These are phyloP conservation scores for Clitarchus hookeri DNA, from an alignment of 2,888 invertebrate genomes.

Conservation along the genomic window DNA sequence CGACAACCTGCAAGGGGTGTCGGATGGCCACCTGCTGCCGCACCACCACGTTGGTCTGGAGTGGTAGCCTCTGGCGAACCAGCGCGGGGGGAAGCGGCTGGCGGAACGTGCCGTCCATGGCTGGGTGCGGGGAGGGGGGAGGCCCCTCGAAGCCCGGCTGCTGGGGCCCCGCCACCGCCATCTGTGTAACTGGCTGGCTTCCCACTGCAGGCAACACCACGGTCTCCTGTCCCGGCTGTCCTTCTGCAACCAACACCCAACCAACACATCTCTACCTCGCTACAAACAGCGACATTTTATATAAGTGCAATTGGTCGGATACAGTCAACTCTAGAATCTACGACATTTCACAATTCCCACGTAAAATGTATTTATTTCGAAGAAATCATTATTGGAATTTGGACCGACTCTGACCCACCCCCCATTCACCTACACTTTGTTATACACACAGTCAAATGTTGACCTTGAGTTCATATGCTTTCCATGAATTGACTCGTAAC, in stretches of 20 bases:
- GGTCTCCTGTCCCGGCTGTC: slow-evolving; percentile 21
- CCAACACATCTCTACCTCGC: too few species aligned
- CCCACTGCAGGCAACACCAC: slow-evolving; percentile 27
- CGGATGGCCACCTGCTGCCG: slow-evolving; percentile 45
- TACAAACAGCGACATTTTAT: too few species aligned
- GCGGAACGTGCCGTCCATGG: slow-evolving; percentile 66
- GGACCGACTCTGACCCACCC: too few species aligned
- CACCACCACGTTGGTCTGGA: slow-evolving; percentile 34
- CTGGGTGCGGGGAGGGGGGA: slow-evolving; percentile 21
- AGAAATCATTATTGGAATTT: too few species aligned
- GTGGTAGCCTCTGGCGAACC: slow-evolving; percentile 53
- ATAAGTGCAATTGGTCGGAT: too few species aligned
- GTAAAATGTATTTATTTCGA: too few species aligned
- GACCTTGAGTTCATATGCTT: too few species aligned
- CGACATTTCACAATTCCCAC: too few species aligned
- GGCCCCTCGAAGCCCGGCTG: slow-evolving; percentile 5
- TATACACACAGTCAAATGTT: too few species aligned
- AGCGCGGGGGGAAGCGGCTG: slow-evolving; percentile 69
- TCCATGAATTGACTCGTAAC: too few species aligned
- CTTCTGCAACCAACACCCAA: slow-evolving; percentile 4
- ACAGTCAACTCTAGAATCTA: too few species aligned
- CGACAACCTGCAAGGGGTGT: slow-evolving; percentile 51
- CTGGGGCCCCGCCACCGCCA: background rate
- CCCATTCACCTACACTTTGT: too few species aligned
- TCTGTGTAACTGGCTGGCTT: slow-evolving; percentile 32